Evolutionary conservation across 2,797 vertebrate genomes (phyloP), one percentile per base, ranked within the genome.

Genomic region (Pteronotus mesoamericanus): DNA sequence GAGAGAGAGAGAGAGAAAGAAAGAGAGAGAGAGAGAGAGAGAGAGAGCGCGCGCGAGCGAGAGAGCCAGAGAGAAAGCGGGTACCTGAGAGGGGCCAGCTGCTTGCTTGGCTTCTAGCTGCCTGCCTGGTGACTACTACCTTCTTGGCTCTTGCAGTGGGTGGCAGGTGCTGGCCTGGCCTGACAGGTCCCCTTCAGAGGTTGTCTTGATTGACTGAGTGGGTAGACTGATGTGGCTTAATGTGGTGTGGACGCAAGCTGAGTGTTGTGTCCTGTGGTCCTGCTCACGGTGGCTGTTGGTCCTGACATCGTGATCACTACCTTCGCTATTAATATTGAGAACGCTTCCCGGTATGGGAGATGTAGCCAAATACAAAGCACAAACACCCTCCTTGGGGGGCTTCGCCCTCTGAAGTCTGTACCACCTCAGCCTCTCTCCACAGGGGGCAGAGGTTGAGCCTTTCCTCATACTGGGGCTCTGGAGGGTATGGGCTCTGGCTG

Each of bases 61-160:
- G n/a, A n/a, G n/a, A n/a, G n/a, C n/a, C n/a, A 96, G 97, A 96
- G 95, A 95, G 96, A 95, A 96, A 97, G 88, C 91, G 97, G 90
- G 82, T 96, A 83, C 97, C 87, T 86, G 88, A 98, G 95, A 98
- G 98, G 98, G 92, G 98, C 97, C 98, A 91, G 97, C 96, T 94
- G 98, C 98, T 99, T 98, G 99, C 97, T 98, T 94, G 96, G 98
- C 97, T 98, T 98, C 97, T 98, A 97, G 97, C 97, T 98, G 97
- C 97, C 97, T 97, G 98, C 97, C 97, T 82, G 98, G 68, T 92
- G 91, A 89, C 96, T 91, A 71, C 92, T 97, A 89, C 96, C 97
- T 98, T 97, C 96, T 85, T 95, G 97, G 96, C 97, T 96, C 84
- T 92, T 80, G n/a, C 46, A 9, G 46, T 95, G 77, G 88, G 74